Evolutionary conservation across 2,797 vertebrate species (phyloP), one percentile per base, ranked within the genome.

Genomic region (Tenualosa thibaudeaui): DNA sequence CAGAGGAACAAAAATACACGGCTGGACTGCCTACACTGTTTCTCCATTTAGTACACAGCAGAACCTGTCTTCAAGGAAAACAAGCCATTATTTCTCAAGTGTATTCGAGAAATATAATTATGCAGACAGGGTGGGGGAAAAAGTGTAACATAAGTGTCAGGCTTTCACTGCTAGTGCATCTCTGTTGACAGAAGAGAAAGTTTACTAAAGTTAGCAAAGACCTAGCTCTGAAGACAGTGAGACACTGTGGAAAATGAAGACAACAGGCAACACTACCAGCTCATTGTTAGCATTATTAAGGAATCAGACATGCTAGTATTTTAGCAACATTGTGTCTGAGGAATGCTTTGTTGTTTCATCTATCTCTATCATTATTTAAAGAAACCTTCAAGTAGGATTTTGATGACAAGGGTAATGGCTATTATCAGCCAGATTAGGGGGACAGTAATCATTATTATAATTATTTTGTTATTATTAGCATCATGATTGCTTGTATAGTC

Each of bases 61-160:
- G 22, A 43, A 75, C 50, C 58, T 82, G 50, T 82, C 84, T 88
- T 85, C 82, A 78, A 75, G 68, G 5, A 9, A 22, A 56, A 60
- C 81, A 84, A 81, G 83, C 51, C 82, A 82, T 58, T 83, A n/a
- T 87, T 83, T 84, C 50, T 81, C 71, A 84, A 75, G 68, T 75
- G 40, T 22, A 31, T 75, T 43, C 2, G 65, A 75, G 68, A 75
- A 43, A 43, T 19, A 43, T 75, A 75, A 75, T 43, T 75, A 75
- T 43, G 17, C 37, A 75, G 37, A 8, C 50, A 3, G 50, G 50
- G 10, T 1, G 8, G 50, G 50, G 37, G 43, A 15, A 75, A 43
- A 75, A 24, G 37, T 15, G 68, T 8, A 37, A 75, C 5, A 43
- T 37, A 43, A 40, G 13, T 15, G 68, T 31, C 68, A 75, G 43